Percentiles rank a stretch among this genome's conserved stretches.
Conservation (phyloP, 1,140 invertebrate genomes). For the Stegodyphus mimosarum region DNA sequence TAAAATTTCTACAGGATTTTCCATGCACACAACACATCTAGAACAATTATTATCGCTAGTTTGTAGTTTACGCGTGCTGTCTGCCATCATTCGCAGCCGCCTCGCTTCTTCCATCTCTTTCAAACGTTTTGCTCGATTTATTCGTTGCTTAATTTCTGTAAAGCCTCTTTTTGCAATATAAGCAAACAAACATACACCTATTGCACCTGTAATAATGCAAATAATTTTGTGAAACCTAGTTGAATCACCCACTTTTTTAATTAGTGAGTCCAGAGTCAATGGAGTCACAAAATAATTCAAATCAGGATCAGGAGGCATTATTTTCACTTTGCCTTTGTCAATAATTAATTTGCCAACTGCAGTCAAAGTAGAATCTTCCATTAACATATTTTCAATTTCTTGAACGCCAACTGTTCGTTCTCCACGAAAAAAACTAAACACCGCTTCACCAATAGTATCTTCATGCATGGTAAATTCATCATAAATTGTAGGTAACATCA, state of each 20-base stretch:
- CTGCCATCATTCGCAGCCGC: slow-evolving; percentile 48
- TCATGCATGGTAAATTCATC: slow-evolving; percentile 58
- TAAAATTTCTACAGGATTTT: slow-evolving; percentile 67
- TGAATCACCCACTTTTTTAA: slow-evolving; percentile 64
- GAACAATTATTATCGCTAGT: background rate
- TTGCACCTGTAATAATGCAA: slow-evolving; percentile 62
- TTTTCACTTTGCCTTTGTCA: slow-evolving; percentile 64
- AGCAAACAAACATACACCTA: slow-evolving; percentile 63
- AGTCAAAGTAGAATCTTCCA: slow-evolving; percentile 65
- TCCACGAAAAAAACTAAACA: slow-evolving; percentile 59
- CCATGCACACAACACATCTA: slow-evolving; percentile 68
- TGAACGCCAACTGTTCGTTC: slow-evolving; percentile 65
- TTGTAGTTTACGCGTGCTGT: slow-evolving; percentile 42
- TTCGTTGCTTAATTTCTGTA: slow-evolving; percentile 21
- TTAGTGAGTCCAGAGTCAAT: slow-evolving; percentile 64
- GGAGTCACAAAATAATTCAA: slow-evolving; percentile 66
- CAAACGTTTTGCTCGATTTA: slow-evolving; percentile 62
- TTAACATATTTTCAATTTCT: slow-evolving; percentile 68
- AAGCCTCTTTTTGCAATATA: slow-evolving; percentile 63
- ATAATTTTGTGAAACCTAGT: slow-evolving; percentile 65
- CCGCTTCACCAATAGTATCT: slow-evolving; percentile 37
- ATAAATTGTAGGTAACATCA: slow-evolving; percentile 54
- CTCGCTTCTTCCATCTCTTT: slow-evolving; percentile 69
- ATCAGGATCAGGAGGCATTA: slow-evolving; percentile 64
- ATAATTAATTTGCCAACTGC: slow-evolving; percentile 67